Evolutionary conservation across 2,113 vertebrate species (phyloP).

Genomic region (Canis aureus): DNA sequence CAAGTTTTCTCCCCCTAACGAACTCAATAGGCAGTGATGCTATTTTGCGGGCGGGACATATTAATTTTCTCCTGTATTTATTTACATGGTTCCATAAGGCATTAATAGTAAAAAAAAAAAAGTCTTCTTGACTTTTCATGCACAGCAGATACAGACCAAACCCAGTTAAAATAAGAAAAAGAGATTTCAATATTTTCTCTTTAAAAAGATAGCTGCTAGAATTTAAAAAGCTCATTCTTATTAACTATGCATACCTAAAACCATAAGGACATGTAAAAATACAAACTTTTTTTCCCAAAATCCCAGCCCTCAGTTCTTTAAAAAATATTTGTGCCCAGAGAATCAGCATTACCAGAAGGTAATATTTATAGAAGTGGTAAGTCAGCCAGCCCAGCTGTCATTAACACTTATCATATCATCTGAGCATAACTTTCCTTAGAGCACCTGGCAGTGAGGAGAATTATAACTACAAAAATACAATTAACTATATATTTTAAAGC

Average conservation of each 20-base stretch:
- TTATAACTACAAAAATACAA: conserved; percentile 59
- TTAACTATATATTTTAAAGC: conserved; percentile 6
- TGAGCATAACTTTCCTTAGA: conserved; percentile 38
- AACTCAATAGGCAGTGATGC: conserved; percentile 56
- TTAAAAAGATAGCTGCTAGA: conserved; percentile 50
- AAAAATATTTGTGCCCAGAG: conserved; percentile 30
- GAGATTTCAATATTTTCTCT: not conserved
- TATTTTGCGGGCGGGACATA: not conserved
- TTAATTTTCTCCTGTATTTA: conserved; percentile 71
- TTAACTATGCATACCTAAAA: conserved; percentile 28
- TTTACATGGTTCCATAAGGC: conserved; percentile 54
- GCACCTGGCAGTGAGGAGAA: conserved; percentile 49
- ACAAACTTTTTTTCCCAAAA: not conserved
- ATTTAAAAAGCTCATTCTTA: conserved; percentile 50
- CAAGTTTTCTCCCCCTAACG: not conserved
- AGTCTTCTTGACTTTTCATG: conserved; percentile 25
- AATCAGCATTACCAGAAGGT: conserved; percentile 54
- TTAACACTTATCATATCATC: conserved; percentile 42
- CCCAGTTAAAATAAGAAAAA: not conserved
- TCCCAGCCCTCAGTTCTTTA: not conserved
- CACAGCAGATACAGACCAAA: conserved; percentile 54
- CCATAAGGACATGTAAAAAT: conserved; percentile 24
- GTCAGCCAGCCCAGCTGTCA: conserved; percentile 24
- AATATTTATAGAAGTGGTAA: conserved; percentile 56
- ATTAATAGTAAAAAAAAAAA: conserved; percentile 56